phyloP scores from a whole-genome alignment of 2,113 vertebrate species.

The Aegypius monachus region DNA sequence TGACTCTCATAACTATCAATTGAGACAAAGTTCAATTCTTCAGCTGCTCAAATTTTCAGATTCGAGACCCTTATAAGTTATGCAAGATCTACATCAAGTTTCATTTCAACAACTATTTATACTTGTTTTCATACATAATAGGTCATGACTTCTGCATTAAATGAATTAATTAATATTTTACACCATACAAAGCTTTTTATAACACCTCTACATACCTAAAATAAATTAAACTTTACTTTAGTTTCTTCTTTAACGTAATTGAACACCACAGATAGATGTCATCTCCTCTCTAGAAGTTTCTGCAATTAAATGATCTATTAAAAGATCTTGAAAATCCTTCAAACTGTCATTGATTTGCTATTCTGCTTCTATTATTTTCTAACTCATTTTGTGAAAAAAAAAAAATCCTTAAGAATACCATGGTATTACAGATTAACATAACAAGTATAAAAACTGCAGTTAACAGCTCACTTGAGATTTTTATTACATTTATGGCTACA shows the following conservation, averaged over 20 bases:
- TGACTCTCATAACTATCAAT: neutral
- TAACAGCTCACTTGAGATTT: slow-evolving; percentile 66
- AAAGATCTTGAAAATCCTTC: slow-evolving; percentile 34
- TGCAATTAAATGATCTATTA: slow-evolving; percentile 3
- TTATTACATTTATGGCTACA: slow-evolving; percentile 65
- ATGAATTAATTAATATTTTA: neutral
- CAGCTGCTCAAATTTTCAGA: neutral
- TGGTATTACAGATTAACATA: slow-evolving; percentile 34
- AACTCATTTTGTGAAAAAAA: slow-evolving; percentile 12
- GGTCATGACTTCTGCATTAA: neutral
- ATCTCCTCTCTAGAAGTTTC: slow-evolving; percentile 1
- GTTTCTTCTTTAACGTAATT: neutral
- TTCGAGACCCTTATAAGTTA: neutral
- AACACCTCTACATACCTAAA: neutral
- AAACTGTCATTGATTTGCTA: slow-evolving; percentile 24
- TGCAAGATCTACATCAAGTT: neutral
- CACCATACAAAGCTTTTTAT: neutral
- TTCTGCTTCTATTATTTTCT: slow-evolving; percentile 34
- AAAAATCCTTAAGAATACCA: slow-evolving; percentile 44
- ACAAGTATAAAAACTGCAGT: slow-evolving; percentile 45
- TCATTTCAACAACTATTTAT: neutral
- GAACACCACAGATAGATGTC: neutral
- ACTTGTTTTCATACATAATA: neutral
- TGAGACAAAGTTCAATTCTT: neutral
- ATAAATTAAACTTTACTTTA: neutral